Percentiles rank a stretch among this genome's conserved stretches.
phyloP scores from a whole-genome alignment of 2,888 invertebrate species.

The Zeuzera pyrina region DNA sequence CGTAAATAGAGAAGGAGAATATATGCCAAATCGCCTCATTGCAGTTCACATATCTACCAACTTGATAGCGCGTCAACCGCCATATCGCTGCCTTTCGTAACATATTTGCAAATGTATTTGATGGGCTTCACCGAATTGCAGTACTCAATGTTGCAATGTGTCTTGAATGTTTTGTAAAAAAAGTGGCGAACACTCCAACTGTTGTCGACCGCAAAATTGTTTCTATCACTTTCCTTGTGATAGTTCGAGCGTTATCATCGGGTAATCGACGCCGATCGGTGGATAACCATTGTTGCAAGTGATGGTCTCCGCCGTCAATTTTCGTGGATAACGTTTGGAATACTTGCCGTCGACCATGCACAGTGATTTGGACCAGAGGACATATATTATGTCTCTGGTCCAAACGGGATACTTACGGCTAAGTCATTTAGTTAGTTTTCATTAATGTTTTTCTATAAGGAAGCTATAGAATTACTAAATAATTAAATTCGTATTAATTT shows the following conservation, averaged over 20 bases:
- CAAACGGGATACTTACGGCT: conserved; percentile 15
- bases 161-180: conserved; percentile 9
- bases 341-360: conserved; percentile 7
- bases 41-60: conserved; percentile 17
- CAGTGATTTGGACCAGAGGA: conserved; percentile 15
- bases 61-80: conserved; percentile 14
- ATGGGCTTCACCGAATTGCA: conserved; percentile 13
- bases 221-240: not conserved
- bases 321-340: not conserved
- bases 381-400: conserved; percentile 15
- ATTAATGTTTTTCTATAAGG: conserved; percentile 19
- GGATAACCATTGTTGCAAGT: conserved; percentile 12
- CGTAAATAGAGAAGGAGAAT: conserved; percentile 19
- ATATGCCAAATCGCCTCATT: conserved; percentile 18
- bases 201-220: conserved; percentile 3
- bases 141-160: conserved; percentile 12
- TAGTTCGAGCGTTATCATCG: conserved; percentile 11
- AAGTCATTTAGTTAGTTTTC: conserved; percentile 15
- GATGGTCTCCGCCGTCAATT: too few species aligned
- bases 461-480: conserved; percentile 30
- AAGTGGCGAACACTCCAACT: conserved; percentile 12
- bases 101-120: conserved; percentile 15
- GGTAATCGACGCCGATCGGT: conserved; percentile 11
- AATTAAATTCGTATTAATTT: conserved; percentile 30
- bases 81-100: conserved; percentile 14